Conservation (phyloP, 2,888 invertebrate genomes). For the Lepeophtheirus nordmannii region DNA sequence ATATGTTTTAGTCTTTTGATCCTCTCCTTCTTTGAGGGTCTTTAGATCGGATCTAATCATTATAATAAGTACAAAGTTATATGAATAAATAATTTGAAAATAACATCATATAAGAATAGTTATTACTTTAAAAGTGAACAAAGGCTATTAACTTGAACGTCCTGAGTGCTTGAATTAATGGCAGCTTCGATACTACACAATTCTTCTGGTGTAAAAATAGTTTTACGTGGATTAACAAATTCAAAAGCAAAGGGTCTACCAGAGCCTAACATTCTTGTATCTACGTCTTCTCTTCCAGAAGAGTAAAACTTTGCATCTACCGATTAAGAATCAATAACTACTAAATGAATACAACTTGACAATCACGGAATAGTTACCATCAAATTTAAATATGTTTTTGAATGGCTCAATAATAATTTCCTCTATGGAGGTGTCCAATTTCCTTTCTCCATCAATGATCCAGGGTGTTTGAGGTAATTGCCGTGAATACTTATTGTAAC, state of each 20-base stretch:
- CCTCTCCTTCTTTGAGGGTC: slow-evolving; percentile 69
- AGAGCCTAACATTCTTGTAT: slow-evolving; percentile 76
- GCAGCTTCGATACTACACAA: slow-evolving; percentile 43
- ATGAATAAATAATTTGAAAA: background rate
- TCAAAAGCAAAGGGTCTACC: slow-evolving; percentile 88
- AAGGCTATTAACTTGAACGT: slow-evolving; percentile 45
- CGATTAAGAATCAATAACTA: background rate
- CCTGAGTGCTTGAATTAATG: slow-evolving; percentile 43
- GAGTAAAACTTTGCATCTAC: slow-evolving; percentile 55
- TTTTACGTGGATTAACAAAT: slow-evolving; percentile 49
- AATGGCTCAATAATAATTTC: slow-evolving; percentile 63
- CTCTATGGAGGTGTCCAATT: slow-evolving; percentile 73
- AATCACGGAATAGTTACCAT: slow-evolving; percentile 32
- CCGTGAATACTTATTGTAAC: slow-evolving; percentile 71
- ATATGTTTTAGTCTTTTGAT: slow-evolving; percentile 71
- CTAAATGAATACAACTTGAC: background rate
- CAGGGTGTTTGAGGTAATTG: slow-evolving; percentile 84
- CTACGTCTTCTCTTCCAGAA: slow-evolving; percentile 91
- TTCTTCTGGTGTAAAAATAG: slow-evolving; percentile 39
- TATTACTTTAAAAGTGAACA: slow-evolving; percentile 31
- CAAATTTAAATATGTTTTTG: slow-evolving; percentile 43
- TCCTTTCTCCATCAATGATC: slow-evolving; percentile 61
- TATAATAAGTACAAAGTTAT: too few relatives aligned
- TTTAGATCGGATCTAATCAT: slow-evolving; percentile 5
- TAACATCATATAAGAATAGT: background rate